Percentiles rank a stretch among this genome's conserved stretches.
Evolutionary conservation across 2,113 vertebrate genomes (phyloP).

Genomic region (Protobothrops mucrosquamatus): DNA sequence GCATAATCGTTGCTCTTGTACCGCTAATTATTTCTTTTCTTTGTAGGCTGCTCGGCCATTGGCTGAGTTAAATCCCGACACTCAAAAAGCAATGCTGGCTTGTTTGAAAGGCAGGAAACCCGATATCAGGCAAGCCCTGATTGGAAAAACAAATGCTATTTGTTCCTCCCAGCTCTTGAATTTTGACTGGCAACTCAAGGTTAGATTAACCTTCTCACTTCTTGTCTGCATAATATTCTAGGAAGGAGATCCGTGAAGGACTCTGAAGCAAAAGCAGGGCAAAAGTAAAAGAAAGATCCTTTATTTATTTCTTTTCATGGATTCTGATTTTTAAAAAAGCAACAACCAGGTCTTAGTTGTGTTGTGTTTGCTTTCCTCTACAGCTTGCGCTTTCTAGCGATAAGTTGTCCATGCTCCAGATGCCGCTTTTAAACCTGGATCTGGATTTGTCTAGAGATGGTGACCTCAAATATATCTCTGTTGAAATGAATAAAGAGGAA

Average conservation of each 20-base stretch:
- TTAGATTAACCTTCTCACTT: conserved; percentile 46
- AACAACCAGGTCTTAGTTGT: not conserved
- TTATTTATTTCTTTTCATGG: not conserved
- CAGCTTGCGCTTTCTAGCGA: conserved; percentile 94
- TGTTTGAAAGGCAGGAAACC: conserved; percentile 81
- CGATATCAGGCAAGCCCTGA: conserved; percentile 79
- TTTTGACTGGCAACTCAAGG: conserved; percentile 98
- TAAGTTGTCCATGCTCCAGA: conserved; percentile 89
- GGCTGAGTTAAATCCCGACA: conserved; percentile 66
- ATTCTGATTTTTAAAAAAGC: not conserved
- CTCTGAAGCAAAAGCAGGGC: not conserved
- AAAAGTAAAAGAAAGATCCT: not conserved
- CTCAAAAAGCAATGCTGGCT: conserved; percentile 72
- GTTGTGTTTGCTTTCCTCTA: conserved; percentile 30
- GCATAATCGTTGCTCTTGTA: not conserved
- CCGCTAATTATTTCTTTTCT: not conserved
- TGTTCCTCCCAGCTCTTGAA: conserved; percentile 85
- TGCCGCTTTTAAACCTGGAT: conserved; percentile 86
- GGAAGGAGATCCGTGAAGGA: no score
- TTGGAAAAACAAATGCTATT: conserved; percentile 80
- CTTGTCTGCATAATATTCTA: not conserved
- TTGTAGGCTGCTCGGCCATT: conserved; percentile 75
- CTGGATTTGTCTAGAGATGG: conserved; percentile 84
- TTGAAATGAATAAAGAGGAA: conserved; percentile 94
- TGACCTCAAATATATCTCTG: conserved; percentile 70